Evolutionary conservation across 2,113 vertebrate species (phyloP).

Genomic region (Hypanus sabinus): DNA sequence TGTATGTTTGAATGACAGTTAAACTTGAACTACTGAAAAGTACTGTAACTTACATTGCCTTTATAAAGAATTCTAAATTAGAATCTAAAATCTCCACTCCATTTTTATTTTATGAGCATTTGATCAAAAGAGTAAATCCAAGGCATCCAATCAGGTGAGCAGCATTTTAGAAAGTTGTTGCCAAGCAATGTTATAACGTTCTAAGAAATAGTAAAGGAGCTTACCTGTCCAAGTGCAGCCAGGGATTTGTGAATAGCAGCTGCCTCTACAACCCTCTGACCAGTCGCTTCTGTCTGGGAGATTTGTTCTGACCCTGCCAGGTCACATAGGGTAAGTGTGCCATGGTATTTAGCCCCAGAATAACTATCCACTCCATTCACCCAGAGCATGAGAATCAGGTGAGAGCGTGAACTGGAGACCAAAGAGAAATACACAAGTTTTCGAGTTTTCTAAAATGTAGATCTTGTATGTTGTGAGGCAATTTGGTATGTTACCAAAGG

Average conservation of each 20-base stretch:
- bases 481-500: too few relatives aligned
- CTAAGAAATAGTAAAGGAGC: background rate
- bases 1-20: too few relatives aligned
- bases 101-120: background rate
- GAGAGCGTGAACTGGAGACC: conserved; percentile 52
- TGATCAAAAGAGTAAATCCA: background rate
- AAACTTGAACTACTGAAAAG: background rate
- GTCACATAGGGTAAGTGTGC: conserved; percentile 53
- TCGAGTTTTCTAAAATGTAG: background rate
- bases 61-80: background rate
- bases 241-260: conserved; percentile 58
- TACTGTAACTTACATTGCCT: background rate
- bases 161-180: background rate
- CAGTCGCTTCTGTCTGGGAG: conserved; percentile 52
- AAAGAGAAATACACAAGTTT: background rate
- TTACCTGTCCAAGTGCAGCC: conserved; percentile 52
- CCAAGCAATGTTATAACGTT: background rate
- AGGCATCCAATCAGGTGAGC: background rate
- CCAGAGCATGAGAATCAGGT: conserved; percentile 52
- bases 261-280: conserved; percentile 55
- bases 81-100: background rate
- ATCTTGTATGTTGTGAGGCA: background rate
- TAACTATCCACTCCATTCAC: conserved; percentile 48
- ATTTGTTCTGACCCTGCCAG: conserved; percentile 55
- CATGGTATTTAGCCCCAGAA: conserved; percentile 47